Evolutionary conservation across 1,140 invertebrate genomes (phyloP), one percentile per base, ranked within the genome.

Genomic region (Zaprionus taronus): DNA sequence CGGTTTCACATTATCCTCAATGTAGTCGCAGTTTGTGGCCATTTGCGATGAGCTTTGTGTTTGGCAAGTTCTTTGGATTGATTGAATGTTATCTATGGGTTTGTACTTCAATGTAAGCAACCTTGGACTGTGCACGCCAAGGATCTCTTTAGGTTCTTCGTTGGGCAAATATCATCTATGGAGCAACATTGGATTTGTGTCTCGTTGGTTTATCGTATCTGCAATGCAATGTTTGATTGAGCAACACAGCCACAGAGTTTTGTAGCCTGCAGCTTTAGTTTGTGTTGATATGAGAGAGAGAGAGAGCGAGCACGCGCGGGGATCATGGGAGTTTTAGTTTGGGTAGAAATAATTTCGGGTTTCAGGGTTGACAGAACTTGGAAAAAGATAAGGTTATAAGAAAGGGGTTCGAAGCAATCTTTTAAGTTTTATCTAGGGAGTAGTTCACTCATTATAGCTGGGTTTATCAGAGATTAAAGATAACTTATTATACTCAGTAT

Each of bases 21-120:
- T 90, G 44, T 80, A 83, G 47, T 84, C 82, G 64, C 75, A 91
- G 72, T 87, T 87, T 64, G 85, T 91, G 80, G 83, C 91, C 91
- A 92, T 92, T 87, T 81, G 67, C 67, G 3, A 20, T 68, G 61
- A 49, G 51, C 36, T 41, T 41, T 7, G 2, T 68, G 6, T 68
- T 75, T 60, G 41, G 41, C 31, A 57, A 14, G 5, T 24, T 77
- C 70, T 83, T 80, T 74, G 71, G 55, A 65, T 47, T 15, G 24
- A 44, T 38, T 12, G 12, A 15, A 17, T 38, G n/a, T 20, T 58
- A 2, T 55, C 57, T 51, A 20, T 31, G 7, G 49, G 36, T 57
- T 31, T 22, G 41, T 38, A 63, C 44, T 63, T 15, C 9, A 26
- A 24, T 11, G 12, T 22, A 5, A 11, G 41, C n/a, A 17, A 44